Evolutionary conservation across 2,113 vertebrate genomes (phyloP).

Genomic region (Typhlomys cinereus): DNA sequence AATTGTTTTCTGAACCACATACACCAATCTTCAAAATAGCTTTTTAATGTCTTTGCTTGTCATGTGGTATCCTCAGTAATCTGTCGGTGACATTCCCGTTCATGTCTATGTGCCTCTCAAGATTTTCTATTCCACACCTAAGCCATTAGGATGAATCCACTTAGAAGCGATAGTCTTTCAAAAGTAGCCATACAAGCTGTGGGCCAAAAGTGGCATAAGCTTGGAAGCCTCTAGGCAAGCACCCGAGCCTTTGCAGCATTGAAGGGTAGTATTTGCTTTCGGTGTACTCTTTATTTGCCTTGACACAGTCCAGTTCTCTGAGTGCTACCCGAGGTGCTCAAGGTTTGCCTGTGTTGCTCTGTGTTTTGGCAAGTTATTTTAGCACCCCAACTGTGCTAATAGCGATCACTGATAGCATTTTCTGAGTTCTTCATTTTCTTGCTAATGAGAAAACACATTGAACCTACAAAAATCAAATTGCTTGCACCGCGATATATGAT

Average conservation of each 20-base stretch:
- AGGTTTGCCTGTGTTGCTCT: not conserved
- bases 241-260: not conserved
- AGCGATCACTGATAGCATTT: not conserved
- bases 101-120: not conserved
- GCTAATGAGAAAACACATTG: not conserved
- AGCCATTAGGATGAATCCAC: not conserved
- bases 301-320: not conserved
- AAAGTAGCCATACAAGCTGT: not conserved
- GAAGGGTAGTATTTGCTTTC: not conserved
- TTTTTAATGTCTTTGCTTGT: not conserved
- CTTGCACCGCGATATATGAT: not conserved
- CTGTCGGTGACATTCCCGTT: not conserved
- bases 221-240: not conserved
- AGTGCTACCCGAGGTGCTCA: not conserved
- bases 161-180: not conserved
- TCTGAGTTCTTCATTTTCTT: constrained; percentile 15
- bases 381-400: not conserved
- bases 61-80: not conserved
- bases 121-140: not conserved
- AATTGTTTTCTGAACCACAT: not conserved
- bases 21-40: not conserved
- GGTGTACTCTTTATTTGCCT: not conserved
- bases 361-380: not conserved
- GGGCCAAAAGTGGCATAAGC: not conserved
- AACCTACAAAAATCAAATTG: constrained; percentile 30